phyloP scores from a whole-genome alignment of 2,797 vertebrate genomes.

The Rhinatrema bivittatum region DNA sequence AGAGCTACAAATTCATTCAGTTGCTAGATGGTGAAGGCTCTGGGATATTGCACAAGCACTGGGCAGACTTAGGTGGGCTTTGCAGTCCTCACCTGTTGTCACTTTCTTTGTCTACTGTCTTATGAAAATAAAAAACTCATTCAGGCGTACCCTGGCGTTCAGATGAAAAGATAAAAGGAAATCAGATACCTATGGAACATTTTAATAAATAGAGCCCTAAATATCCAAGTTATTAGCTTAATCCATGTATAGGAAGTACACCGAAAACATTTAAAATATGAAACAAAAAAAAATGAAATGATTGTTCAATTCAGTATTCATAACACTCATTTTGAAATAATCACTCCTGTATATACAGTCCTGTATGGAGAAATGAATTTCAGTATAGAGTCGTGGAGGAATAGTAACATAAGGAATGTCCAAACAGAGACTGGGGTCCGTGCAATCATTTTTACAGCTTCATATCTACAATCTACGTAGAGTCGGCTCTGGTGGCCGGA shows the following conservation, averaged over 20 bases:
- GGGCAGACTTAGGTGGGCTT: too few relatives aligned
- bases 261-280: slow-evolving; percentile 4
- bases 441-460: slow-evolving; percentile 13
- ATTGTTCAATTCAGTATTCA: too few relatives aligned
- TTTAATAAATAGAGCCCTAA: slow-evolving; percentile 16
- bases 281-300: slow-evolving; percentile 5
- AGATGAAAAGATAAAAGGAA: too few relatives aligned
- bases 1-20: too few relatives aligned
- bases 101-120: too few relatives aligned
- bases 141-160: too few relatives aligned
- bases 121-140: too few relatives aligned
- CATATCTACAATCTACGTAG: slow-evolving; percentile 43
- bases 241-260: slow-evolving; percentile 4
- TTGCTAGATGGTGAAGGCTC: too few relatives aligned
- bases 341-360: slow-evolving; percentile 7
- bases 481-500: slow-evolving; percentile 10
- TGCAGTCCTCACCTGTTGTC: too few relatives aligned
- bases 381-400: slow-evolving; percentile 24
- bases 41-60: too few relatives aligned
- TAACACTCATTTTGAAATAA: neutral
- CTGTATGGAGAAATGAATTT: slow-evolving; percentile 1
- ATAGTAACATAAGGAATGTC: slow-evolving; percentile 29
- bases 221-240: slow-evolving; percentile 11
- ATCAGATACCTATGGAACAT: slow-evolving; percentile 12
- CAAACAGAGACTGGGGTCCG: slow-evolving; percentile 38